Evolutionary conservation across 2,888 invertebrate genomes (phyloP), one percentile per base, ranked within the genome.

Genomic region (Bellardia bayeri): DNA sequence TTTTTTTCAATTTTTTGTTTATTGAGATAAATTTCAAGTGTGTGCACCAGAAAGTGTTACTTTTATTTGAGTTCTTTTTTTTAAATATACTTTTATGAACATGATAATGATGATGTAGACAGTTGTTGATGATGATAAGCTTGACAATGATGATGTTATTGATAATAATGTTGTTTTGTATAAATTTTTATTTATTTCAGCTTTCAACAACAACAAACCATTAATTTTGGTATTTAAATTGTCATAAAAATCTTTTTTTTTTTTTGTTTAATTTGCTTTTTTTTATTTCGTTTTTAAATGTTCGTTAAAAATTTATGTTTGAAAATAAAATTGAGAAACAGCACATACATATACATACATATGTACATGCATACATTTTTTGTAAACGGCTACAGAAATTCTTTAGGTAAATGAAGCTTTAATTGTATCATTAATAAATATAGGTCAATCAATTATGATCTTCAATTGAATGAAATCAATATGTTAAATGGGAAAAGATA

Each of bases 141-240:
- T 9, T 64, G n/a, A n/a, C 45, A 33, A 69, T 51, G 49, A 51
- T 51, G 40, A 23, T n/a, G 8, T 33, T 8, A 2, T 42, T 58
- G n/a, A 72, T 56, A 30, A 72, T n/a, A 9, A 23, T 7, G 56
- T 16, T 23, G 23, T 56, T 45, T 51, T 51, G 54, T 37, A 51
- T 14, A 40, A 23, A 30, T 3, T 16, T 6, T 1, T 40, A 23
- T 51, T 64, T 51, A 54, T 75, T 63, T 75, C 16, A 51, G 16
- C 16, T 68, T 54, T 30, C 56, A 68, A 78, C 45, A 51, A 64
- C 37, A 76, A 37, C 16, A 75, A 75, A 23, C 16, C 75, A 76
- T 64, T 64, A 56, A 79, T 56, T 68, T 56, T 68, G 78, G 7
- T 13, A 79, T 79, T 68, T 68, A 68, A 68, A 79, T 56, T 79